Evolutionary conservation across 1,140 invertebrate genomes (phyloP), one percentile per base, ranked within the genome.

Genomic region (Drosophila baimaii): DNA sequence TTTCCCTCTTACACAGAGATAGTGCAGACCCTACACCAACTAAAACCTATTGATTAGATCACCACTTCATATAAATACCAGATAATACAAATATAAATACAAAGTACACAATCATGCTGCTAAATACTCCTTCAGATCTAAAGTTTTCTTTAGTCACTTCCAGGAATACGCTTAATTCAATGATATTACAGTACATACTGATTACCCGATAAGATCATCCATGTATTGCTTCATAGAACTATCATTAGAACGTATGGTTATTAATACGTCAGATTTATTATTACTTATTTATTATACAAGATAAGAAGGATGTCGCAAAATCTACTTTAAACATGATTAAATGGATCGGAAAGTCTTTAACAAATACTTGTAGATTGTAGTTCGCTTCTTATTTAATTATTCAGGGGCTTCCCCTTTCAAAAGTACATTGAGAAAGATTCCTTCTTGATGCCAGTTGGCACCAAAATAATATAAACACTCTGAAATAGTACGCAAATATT

Each of bases 61-160:
- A 47, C 23, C n/a, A 25, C 23, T 49, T 12, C 27, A 29, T 49
- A 49, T 29, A 49, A n/a, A 17, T 29, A 10, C n/a, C 12, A 10
- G 46, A 47, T 47, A 47, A 47, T 47, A 17, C 44, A 47, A n/a
- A 19, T 2, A 43, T 43, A 43, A 21, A 13, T 43, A 43, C 10
- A 19, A 2, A 12, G 10, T 5, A 17, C 3, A n/a, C 19, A 43
- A 43, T 43, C 39, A 10, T 10, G 2, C 9, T 13, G 10, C 41
- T 13, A 12, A 17, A 17, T 6, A 17, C 25, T 17, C n/a, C 5
- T 10, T 19, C 10, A 19, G 6, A 51, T 31, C 12, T 19, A 19
- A 10, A 27, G 2, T 0, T 49, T 49, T 49, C 15, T 17, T 17
- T 5, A 29, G 9, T 10, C 23, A 17, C 8, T 29, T 31, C 25